Evolutionary conservation across 2,113 vertebrate genomes (phyloP).

Genomic region (Dipodomys spectabilis): DNA sequence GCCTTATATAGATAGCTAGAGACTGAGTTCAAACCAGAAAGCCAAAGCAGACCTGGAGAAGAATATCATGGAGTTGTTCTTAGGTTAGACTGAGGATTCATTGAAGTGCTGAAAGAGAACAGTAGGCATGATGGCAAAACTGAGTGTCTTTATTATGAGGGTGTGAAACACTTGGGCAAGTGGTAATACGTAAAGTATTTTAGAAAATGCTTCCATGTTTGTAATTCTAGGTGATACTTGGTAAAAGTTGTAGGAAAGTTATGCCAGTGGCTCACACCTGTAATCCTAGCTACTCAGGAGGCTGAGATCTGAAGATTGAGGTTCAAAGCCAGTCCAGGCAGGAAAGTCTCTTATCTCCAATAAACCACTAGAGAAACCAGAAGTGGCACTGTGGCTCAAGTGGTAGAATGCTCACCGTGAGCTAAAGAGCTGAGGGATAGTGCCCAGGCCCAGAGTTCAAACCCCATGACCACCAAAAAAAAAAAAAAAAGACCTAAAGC

Average conservation of each 20-base stretch:
- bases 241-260: neutral
- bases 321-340: no score
- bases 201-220: neutral
- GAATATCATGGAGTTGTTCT: neutral
- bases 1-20: neutral
- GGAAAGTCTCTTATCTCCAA: no score
- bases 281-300: no score
- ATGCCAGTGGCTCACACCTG: neutral
- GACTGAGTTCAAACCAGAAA: neutral
- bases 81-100: neutral
- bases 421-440: no score
- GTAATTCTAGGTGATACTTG: neutral
- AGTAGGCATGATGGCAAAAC: neutral
- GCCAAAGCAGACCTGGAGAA: neutral
- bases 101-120: neutral
- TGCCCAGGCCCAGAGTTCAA: no score
- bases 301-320: no score
- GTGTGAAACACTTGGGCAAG: neutral
- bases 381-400: no score
- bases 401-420: no score
- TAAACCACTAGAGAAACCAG: no score
- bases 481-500: neutral
- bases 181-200: neutral
- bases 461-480: neutral
- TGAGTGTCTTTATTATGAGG: neutral